These are phyloP conservation scores for Triops longicaudatus DNA, from an alignment of 1,140 invertebrate species.

Conservation along the genomic window DNA sequence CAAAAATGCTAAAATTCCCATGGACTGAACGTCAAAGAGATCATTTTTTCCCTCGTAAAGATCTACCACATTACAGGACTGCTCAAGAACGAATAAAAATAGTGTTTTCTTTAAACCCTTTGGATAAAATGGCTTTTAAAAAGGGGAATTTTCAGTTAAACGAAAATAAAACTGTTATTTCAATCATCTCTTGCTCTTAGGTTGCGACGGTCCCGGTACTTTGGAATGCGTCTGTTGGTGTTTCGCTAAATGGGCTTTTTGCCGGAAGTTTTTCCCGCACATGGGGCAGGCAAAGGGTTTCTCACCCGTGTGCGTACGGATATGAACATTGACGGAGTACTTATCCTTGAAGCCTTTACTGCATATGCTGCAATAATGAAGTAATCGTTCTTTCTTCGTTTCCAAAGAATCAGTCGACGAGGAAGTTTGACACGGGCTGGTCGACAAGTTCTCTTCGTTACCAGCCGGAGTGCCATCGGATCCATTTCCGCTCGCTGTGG, in stretches of 20 bases:
- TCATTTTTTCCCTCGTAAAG: slow-evolving; percentile 6
- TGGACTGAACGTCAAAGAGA: neutral
- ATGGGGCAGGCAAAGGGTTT: slow-evolving; percentile 81
- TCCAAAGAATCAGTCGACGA: neutral
- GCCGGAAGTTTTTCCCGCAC: slow-evolving; percentile 83
- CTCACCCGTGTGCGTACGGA: slow-evolving; percentile 80
- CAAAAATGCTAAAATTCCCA: neutral
- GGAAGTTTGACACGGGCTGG: neutral
- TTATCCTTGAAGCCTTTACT: slow-evolving; percentile 89
- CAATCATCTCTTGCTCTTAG: neutral
- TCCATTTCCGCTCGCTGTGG: neutral
- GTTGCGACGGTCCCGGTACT: neutral
- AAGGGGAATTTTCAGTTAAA: neutral
- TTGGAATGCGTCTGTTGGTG: slow-evolving; percentile 83
- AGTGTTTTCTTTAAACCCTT: neutral
- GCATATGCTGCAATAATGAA: slow-evolving; percentile 84
- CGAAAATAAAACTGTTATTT: neutral
- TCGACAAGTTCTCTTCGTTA: neutral
- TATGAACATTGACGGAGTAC: slow-evolving; percentile 86
- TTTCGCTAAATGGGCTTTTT: slow-evolving; percentile 94
- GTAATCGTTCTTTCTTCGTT: slow-evolving; percentile 53
- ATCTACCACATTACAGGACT: neutral
- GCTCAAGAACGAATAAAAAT: neutral
- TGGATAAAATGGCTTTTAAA: neutral
- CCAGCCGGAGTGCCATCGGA: neutral